Conservation (phyloP, 2,113 vertebrate species). For the Lonchura striata region DNA sequence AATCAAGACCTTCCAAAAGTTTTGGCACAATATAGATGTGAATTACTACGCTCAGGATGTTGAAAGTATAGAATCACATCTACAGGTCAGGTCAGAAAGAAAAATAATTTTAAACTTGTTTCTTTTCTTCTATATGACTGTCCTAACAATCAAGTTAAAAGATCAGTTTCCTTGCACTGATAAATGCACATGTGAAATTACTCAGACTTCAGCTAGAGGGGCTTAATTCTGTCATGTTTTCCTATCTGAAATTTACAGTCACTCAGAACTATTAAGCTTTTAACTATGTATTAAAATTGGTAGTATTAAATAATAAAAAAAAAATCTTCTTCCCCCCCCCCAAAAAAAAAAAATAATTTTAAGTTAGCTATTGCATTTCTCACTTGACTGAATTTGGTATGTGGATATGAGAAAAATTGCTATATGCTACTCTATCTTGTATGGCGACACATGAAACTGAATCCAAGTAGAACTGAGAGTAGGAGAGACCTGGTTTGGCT, state of each 20-base stretch:
- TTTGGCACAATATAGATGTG: background rate
- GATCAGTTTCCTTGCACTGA: background rate
- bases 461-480: background rate
- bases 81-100: background rate
- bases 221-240: background rate
- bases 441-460: background rate
- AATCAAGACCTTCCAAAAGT: background rate
- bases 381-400: background rate
- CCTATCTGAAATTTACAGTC: background rate
- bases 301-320: background rate
- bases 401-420: background rate
- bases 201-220: background rate
- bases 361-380: background rate
- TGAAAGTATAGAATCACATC: background rate
- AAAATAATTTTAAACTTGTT: background rate
- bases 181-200: background rate
- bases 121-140: background rate
- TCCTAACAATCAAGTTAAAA: background rate
- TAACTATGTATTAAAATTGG: background rate
- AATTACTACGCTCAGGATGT: background rate
- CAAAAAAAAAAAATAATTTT: background rate
- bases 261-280: background rate
- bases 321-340: background rate
- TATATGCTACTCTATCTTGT: fast-evolving
- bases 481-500: background rate